A percentile compares a stretch with the other conserved stretches of the same genome.
These are phyloP conservation scores for Meloe dianella DNA, from an alignment of 2,888 invertebrate genomes.

Conservation along the genomic window DNA sequence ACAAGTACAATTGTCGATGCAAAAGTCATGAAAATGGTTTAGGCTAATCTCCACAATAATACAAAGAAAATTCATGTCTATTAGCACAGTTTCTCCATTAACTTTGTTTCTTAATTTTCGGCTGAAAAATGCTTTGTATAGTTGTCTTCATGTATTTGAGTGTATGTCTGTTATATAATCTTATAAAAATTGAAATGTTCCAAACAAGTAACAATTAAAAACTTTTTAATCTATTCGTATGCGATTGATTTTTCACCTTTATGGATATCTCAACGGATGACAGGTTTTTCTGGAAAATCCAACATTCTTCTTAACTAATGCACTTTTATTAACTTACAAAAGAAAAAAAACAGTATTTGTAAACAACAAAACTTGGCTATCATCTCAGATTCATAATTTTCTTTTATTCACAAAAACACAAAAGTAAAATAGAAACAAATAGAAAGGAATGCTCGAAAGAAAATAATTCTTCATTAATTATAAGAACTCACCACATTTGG, in stretches of 20 bases:
- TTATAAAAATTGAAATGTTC: slow-evolving; percentile 49
- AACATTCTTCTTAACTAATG: slow-evolving; percentile 34
- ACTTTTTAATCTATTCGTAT: slow-evolving; percentile 41
- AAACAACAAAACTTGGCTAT: slow-evolving; percentile 42
- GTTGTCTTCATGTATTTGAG: slow-evolving; percentile 50
- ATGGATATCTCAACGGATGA: too few species aligned
- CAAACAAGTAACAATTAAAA: slow-evolving; percentile 48
- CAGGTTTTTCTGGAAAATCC: too few species aligned
- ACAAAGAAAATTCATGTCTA: slow-evolving; percentile 22
- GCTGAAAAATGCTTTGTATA: slow-evolving; percentile 47
- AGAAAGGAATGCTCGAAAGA: slow-evolving; percentile 9
- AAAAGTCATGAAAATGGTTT: too few species aligned
- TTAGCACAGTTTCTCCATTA: slow-evolving; percentile 31
- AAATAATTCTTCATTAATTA: neutral
- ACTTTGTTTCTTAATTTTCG: slow-evolving; percentile 26
- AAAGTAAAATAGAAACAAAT: neutral
- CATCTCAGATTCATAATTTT: neutral
- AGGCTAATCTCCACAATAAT: slow-evolving; percentile 26
- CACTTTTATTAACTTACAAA: slow-evolving; percentile 40
- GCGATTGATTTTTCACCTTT: slow-evolving; percentile 15
- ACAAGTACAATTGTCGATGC: slow-evolving; percentile 35
- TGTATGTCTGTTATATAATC: slow-evolving; percentile 52
- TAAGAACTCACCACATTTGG: neutral
- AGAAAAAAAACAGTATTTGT: slow-evolving; percentile 35
- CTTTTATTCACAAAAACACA: neutral